phyloP scores from a whole-genome alignment of 2,888 invertebrate species.

The Ectemnius cavifrons region DNA sequence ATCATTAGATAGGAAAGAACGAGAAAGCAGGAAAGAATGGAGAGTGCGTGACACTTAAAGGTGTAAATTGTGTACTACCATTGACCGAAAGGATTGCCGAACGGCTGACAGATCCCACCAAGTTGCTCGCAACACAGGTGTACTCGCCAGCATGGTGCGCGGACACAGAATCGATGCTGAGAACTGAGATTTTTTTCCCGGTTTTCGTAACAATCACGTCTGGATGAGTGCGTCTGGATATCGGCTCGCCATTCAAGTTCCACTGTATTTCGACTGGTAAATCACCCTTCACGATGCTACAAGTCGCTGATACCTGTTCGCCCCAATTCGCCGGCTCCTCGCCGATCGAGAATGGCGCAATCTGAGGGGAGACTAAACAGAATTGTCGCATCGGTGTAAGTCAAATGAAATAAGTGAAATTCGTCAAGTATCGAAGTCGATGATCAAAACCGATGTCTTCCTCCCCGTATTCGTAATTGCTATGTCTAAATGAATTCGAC shows the following conservation, averaged over 20 bases:
- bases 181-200: slow-evolving; percentile 73
- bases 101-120: slow-evolving; percentile 83
- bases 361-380: slow-evolving; percentile 83
- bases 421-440: slow-evolving; percentile 76
- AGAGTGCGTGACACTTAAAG: no score
- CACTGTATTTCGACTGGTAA: slow-evolving; percentile 87
- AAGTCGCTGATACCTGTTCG: slow-evolving; percentile 86
- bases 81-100: slow-evolving; percentile 85
- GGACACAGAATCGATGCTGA: slow-evolving; percentile 85
- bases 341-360: slow-evolving; percentile 86
- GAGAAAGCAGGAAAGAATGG: not conserved
- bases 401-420: no score
- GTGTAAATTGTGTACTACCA: slow-evolving; percentile 79
- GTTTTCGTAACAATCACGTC: slow-evolving; percentile 67
- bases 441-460: slow-evolving; percentile 76
- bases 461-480: slow-evolving; percentile 65
- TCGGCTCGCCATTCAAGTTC: slow-evolving; percentile 80
- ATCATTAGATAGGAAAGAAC: no score
- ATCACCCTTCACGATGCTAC: slow-evolving; percentile 88
- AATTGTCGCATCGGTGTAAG: slow-evolving; percentile 26
- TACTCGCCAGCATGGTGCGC: slow-evolving; percentile 86
- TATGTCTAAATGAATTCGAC: slow-evolving; percentile 67
- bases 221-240: slow-evolving; percentile 62
- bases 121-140: slow-evolving; percentile 82
- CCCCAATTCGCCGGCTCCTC: slow-evolving; percentile 89